Evolutionary conservation across 2,113 vertebrate genomes (phyloP), one percentile per base, ranked within the genome.

Genomic region (Pyrgilauda ruficollis): DNA sequence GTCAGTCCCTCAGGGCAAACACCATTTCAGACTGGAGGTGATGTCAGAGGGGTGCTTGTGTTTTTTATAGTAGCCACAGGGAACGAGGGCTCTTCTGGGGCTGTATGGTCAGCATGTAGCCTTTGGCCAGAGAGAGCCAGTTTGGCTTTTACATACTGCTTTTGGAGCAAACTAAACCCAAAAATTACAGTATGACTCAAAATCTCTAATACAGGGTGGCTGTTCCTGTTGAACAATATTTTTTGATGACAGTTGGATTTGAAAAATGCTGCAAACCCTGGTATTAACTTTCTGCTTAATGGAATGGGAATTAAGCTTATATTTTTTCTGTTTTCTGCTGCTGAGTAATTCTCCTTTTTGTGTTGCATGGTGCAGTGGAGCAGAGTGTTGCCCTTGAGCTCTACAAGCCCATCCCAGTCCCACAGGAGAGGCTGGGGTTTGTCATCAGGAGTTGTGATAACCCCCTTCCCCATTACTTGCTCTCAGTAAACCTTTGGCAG

Each of bases 211-310:
- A 67, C 16, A 62, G 62, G 35, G 59, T 0, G 5, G 64, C 73
- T 58, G 61, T 84, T 87, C 61, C 33, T 50, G 16, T 64, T 49
- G 76, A 81, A 80, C 10, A 19, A 5, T 84, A 58, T 93, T 86
- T 82, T 78, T 93, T 31, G 12, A n/a, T 95, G 96, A 93, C 67
- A 56, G n/a, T 75, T 89, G 74, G 86, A 91, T 84, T 90, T 53
- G 37, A 64, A 82, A 93, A 77, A 41, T 72, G 55, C 79, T 81
- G 49, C 82, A 88, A 92, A 90, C 47, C 80, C 73, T 94, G 53
- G 24, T 66, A 61, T 93, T 95, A 94, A 69, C 37, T 89, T 87
- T 73, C 39, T 90, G 69, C 66, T 92, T 76, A 89, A 83, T 74
- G 77, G 91, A 85, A 95, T 90, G 50, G 13, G 58, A 88, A 53